Conservation (phyloP, 2,113 vertebrate species). For the Illadopsis cleaveri region DNA sequence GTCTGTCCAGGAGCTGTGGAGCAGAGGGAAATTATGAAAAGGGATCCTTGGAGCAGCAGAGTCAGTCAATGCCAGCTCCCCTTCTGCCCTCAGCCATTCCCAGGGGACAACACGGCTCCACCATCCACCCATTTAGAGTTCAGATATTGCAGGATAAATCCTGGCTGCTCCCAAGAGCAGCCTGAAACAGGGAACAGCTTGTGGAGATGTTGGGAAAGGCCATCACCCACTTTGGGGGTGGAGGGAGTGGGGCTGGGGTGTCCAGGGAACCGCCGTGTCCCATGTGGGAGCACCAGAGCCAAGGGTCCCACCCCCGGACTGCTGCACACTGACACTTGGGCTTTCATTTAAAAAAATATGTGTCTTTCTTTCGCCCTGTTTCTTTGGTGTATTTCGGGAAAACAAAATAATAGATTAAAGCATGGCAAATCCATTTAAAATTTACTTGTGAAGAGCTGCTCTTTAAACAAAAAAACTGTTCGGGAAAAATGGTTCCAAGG, state of each 20-base stretch:
- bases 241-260: not conserved
- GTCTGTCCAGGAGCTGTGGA: not conserved
- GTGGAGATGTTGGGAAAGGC: not conserved
- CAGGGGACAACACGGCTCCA: not conserved
- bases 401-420: not conserved
- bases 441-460: not conserved
- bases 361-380: rapidly evolving
- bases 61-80: not conserved
- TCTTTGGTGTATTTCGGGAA: not conserved
- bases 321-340: not conserved
- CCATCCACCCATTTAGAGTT: not conserved
- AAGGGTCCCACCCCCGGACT: too few species aligned
- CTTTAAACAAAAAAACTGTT: not conserved
- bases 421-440: not conserved
- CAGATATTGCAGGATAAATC: not conserved
- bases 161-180: not conserved
- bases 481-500: not conserved
- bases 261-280: not conserved
- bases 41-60: not conserved
- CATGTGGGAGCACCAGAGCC: not conserved
- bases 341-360: not conserved
- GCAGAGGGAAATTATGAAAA: not conserved
- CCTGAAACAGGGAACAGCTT: not conserved
- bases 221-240: not conserved
- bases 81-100: not conserved